phyloP scores from a whole-genome alignment of 2,797 vertebrate genomes.

The Australoheros facetus region DNA sequence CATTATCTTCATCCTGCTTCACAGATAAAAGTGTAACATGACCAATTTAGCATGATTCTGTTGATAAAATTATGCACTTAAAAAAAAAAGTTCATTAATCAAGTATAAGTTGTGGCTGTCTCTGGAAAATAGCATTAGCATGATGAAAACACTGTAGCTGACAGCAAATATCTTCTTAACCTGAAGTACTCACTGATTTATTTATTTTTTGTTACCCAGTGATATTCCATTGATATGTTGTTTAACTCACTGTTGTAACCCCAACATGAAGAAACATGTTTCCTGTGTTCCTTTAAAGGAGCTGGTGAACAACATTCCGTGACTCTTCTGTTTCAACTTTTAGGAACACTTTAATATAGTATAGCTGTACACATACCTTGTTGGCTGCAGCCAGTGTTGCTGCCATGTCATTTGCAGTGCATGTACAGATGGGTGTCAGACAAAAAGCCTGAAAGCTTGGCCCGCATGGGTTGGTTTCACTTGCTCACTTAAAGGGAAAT shows the following conservation, averaged over 20 bases:
- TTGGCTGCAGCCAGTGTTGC: not conserved
- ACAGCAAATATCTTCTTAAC: not conserved
- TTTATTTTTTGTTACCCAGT: not conserved
- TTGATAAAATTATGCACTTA: not conserved
- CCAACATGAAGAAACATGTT: not conserved
- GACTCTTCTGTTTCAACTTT: not conserved
- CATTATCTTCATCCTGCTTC: constrained; percentile 40
- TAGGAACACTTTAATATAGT: not conserved
- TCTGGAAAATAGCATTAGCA: not conserved
- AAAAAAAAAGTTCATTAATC: not conserved
- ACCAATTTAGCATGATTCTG: constrained; percentile 8
- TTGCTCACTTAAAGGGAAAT: not conserved
- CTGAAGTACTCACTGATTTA: not conserved
- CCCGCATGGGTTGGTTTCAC: not conserved
- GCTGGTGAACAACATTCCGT: not conserved
- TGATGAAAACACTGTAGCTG: not conserved
- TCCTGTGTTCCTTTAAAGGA: not conserved
- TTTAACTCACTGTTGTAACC: not conserved
- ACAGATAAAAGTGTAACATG: constrained; percentile 35
- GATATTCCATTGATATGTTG: not conserved
- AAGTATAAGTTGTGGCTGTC: not conserved
- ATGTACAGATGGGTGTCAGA: not conserved
- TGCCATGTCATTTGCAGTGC: not conserved
- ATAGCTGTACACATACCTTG: not conserved
- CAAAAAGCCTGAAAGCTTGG: not conserved